phyloP scores from a whole-genome alignment of 2,113 vertebrate genomes.

The Kryptolebias marmoratus region DNA sequence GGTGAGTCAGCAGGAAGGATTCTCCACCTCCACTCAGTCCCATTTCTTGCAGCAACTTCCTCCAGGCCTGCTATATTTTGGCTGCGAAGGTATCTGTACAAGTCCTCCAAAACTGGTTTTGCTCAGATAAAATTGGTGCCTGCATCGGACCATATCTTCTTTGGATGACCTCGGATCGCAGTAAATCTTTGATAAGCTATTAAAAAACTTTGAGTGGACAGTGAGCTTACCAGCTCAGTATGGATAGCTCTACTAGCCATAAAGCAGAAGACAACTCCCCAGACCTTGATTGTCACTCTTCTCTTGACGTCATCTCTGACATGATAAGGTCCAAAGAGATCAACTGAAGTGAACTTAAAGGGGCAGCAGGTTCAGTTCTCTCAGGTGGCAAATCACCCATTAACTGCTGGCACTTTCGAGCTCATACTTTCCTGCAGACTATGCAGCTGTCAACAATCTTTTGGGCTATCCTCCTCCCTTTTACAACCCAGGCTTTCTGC shows the following conservation, averaged over 20 bases:
- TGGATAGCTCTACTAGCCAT: neutral
- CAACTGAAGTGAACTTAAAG: neutral
- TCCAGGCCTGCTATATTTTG: neutral
- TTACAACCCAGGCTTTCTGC: too few relatives aligned
- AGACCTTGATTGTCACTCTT: neutral
- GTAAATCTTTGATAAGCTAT: neutral
- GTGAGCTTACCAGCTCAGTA: neutral
- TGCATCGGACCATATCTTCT: neutral
- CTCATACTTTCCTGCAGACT: neutral
- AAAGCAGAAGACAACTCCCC: neutral
- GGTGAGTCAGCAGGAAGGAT: neutral
- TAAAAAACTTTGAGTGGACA: neutral
- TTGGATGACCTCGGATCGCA: neutral
- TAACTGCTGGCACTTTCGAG: neutral
- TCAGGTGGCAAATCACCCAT: neutral
- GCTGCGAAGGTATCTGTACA: neutral
- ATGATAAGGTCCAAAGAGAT: neutral
- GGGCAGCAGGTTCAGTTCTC: neutral
- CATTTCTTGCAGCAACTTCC: neutral
- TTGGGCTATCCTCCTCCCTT: neutral
- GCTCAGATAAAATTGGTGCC: neutral
- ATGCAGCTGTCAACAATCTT: neutral
- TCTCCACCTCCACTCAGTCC: neutral
- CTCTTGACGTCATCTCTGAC: neutral
- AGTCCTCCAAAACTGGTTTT: neutral